These are phyloP conservation scores for Eupithecia tripunctaria DNA, from an alignment of 2,888 invertebrate genomes.

Conservation along the genomic window DNA sequence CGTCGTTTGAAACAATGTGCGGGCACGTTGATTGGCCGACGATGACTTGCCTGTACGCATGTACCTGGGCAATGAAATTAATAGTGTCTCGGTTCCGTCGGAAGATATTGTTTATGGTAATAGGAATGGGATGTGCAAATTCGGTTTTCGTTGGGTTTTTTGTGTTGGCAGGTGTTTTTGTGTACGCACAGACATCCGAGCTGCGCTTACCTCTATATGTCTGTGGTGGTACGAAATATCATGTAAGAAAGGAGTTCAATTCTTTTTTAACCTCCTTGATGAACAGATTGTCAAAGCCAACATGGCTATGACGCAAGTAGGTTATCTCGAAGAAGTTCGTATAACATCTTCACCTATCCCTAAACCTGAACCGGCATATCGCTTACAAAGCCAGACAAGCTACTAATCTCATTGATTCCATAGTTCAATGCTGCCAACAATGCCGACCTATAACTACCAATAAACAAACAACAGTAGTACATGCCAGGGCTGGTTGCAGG, in stretches of 20 bases:
- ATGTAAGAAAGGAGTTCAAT: background rate
- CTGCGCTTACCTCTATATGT: too few species aligned
- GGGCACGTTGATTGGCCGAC: conserved; percentile 33
- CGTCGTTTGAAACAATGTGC: conserved; percentile 40
- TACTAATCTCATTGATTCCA: conserved; percentile 79
- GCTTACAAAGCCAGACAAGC: conserved; percentile 69
- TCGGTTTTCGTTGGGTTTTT: background rate
- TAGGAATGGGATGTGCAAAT: conserved; percentile 8
- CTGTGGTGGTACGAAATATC: background rate
- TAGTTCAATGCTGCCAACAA: conserved; percentile 54
- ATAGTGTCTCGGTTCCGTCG: conserved; percentile 26
- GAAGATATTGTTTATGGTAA: conserved; percentile 30
- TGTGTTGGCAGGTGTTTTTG: conserved; percentile 4
- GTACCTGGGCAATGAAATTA: conserved; percentile 21
- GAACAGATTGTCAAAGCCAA: background rate
- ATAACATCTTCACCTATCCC: conserved; percentile 13
- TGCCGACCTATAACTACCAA: conserved; percentile 7
- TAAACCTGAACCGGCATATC: conserved; percentile 60
- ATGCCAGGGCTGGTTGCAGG: conserved; percentile 39
- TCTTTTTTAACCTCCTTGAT: background rate
- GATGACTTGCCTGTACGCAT: conserved; percentile 32
- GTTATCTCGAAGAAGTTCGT: background rate
- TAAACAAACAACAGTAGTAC: conserved; percentile 67
- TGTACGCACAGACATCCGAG: too few species aligned
- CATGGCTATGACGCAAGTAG: background rate